Evolutionary conservation across 2,113 vertebrate species (phyloP), one percentile per base, ranked within the genome.

Genomic region (Lophochroa leadbeateri): DNA sequence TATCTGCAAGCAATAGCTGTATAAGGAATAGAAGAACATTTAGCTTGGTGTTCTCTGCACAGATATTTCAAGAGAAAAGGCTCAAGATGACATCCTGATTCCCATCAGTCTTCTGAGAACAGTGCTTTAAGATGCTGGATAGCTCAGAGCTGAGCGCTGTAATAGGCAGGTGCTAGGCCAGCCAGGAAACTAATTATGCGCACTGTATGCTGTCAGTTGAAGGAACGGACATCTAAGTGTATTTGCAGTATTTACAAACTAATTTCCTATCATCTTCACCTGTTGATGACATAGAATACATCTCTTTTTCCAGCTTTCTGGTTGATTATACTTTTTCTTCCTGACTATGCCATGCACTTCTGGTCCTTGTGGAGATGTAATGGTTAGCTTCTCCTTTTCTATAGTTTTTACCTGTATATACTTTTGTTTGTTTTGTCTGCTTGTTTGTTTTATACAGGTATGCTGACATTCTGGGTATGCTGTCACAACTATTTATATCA

Each of bases 21-120:
- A 88, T 35, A 92, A 72, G n/a, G 64, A 93, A 90, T 13, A 94
- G 85, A 78, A 71, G 55, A 97, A 55, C 76, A 85, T 79, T 91
- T 82, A 91, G 28, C 60, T 87, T 82, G 33, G 23, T 55, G 76
- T 89, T 89, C 60, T 69, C 37, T 83, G 37, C 44, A 81, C 28
- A 86, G n/a, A 58, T 71, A 88, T 92, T 93, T 94, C 39, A 83
- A 76, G 46, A 67, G 44, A 76, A 92, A 95, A 88, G 53, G 39
- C 50, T 87, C 74, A 35, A 69, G 63, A 85, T 82, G 63, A 90
- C 76, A 90, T 41, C 58, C 60, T 11, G 24, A 93, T 86, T 92
- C 47, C 72, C 67, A 82, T 69, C 84, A 70, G 65, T 88, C 31
- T 33, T 80, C 41, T 64, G 60, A 88, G 44, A 76, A 53, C 28